phyloP scores from a whole-genome alignment of 1,140 invertebrate genomes.

The Aleiodes sp. region DNA sequence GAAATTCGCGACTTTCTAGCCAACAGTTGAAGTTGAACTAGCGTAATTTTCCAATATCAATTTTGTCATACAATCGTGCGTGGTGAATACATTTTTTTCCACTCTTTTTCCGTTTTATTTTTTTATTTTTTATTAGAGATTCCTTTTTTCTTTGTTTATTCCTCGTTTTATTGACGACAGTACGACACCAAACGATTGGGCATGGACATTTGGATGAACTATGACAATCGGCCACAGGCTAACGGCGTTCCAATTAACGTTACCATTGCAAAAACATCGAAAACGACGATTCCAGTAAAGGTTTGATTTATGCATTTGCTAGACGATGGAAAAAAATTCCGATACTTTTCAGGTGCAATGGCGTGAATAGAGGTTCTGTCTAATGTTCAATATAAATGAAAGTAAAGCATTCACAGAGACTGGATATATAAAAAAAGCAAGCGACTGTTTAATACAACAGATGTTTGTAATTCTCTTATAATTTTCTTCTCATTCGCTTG shows the following conservation, averaged over 20 bases:
- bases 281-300: background rate
- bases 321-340: too few species aligned
- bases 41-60: conserved; percentile 26
- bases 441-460: too few species aligned
- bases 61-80: conserved; percentile 23
- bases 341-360: too few species aligned
- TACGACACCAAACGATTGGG: background rate
- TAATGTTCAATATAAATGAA: too few species aligned
- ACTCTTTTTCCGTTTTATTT: background rate
- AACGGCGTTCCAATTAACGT: conserved; percentile 1
- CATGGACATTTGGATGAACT: background rate
- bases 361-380: too few species aligned
- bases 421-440: too few species aligned
- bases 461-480: too few species aligned
- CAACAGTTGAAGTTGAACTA: background rate
- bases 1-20: conserved; percentile 9
- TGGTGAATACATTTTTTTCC: background rate
- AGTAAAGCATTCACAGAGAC: too few species aligned
- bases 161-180: background rate
- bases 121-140: too few species aligned
- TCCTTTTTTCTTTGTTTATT: background rate
- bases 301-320: too few species aligned
- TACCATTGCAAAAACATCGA: background rate
- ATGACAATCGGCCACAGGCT: background rate
- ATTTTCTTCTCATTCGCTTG: too few species aligned